Evolutionary conservation across 2,888 invertebrate genomes (phyloP), one percentile per base, ranked within the genome.

Genomic region (Oligia strigilis): DNA sequence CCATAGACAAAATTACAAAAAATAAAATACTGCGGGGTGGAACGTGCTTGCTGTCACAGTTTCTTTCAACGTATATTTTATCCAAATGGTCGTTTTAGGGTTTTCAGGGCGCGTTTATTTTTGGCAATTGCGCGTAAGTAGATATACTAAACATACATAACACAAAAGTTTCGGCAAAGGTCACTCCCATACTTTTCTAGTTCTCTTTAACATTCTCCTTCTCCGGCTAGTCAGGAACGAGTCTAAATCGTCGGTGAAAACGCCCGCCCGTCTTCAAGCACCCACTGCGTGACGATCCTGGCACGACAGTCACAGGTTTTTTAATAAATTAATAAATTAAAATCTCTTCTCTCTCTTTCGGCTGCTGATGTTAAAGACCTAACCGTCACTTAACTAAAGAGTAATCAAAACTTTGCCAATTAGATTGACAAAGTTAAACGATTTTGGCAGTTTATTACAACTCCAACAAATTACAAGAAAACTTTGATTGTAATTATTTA

Each of bases 341-440:
- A 23, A 36, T 60, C 2, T 23, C 17, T 13, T 23, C 36, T 36
- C 40, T 40, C 40, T 40, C 14, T 55, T 43, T 52, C 14, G 11
- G 17, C 23, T 46, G n/a, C 14, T 14, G 55, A 79, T 36, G 43
- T 65, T 64, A 52, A 64, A 55, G 9, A 77, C 23, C 17, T 29
- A 55, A n/a, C 77, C 3, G 29, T 55, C 64, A 76, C n/a, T 9
- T 78, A 55, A 65, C 43, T 46, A 29, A 40, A 64, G 46, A 66
- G 46, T 79, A 80, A 79, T 67, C 60, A 79, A 58, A 78, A 78
- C 66, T 78, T 78, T 5, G 23, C 5, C 52, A 62, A 46, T 77
- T 79, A 36, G 52, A 55, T 78, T 78, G 19, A n/a, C 29, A 55
- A 79, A 77, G 52, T 79, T 79, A 29, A 55, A 77, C 3, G 14